Conservation (phyloP, 1,140 invertebrate species). For the Zaprionus africanus region DNA sequence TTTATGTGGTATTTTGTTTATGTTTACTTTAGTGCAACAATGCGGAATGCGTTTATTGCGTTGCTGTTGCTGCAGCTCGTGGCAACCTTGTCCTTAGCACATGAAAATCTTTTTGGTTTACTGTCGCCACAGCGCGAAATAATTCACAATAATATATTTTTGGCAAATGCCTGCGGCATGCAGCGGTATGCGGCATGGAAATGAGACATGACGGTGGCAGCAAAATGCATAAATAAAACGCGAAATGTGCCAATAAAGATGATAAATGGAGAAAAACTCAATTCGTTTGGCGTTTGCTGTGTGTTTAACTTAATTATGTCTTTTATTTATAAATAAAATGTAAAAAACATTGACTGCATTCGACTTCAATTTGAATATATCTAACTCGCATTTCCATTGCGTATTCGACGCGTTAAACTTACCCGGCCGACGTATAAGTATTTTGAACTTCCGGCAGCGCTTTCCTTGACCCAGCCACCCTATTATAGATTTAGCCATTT, state of each 20-base stretch:
- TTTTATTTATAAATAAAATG: not conserved
- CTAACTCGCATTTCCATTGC: not conserved
- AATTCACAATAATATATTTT: slow-evolving; percentile 28
- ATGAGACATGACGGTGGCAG: slow-evolving; percentile 35
- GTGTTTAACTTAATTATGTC: not conserved
- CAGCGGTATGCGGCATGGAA: slow-evolving; percentile 31
- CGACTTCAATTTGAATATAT: no score
- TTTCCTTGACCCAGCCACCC: slow-evolving; percentile 47
- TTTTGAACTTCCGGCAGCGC: slow-evolving; percentile 28
- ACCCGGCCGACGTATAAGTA: slow-evolving; percentile 6
- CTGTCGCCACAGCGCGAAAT: slow-evolving; percentile 29
- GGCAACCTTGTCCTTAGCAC: slow-evolving; percentile 77
- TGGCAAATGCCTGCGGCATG: slow-evolving; percentile 33
- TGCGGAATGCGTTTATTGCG: slow-evolving; percentile 59
- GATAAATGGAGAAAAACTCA: not conserved
- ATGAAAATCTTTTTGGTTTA: slow-evolving; percentile 69
- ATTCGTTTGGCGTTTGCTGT: not conserved
- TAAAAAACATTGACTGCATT: not conserved
- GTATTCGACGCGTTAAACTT: not conserved
- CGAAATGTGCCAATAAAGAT: slow-evolving; percentile 25
- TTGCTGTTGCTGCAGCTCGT: slow-evolving; percentile 13
- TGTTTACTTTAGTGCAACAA: slow-evolving; percentile 61
- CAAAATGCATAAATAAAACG: slow-evolving; percentile 38
- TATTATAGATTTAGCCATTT: slow-evolving; percentile 9
- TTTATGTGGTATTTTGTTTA: slow-evolving; percentile 71